These are phyloP conservation scores for Tragelaphus imberbis DNA, from an alignment of 2,113 vertebrate genomes.

Conservation along the genomic window DNA sequence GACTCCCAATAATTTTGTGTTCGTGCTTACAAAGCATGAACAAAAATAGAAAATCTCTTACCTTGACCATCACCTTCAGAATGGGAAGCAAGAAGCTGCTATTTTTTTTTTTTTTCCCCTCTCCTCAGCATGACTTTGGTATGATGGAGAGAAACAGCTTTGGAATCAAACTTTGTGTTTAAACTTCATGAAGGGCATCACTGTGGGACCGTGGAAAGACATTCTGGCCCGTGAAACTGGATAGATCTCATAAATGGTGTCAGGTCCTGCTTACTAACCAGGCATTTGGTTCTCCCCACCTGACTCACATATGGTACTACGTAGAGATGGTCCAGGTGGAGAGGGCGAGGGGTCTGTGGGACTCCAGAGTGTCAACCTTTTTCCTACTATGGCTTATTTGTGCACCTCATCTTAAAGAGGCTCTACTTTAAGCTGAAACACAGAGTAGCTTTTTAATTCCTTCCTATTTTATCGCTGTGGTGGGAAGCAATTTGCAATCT, in stretches of 20 bases:
- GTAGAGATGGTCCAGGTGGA: neutral
- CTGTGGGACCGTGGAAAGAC: neutral
- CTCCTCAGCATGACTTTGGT: neutral
- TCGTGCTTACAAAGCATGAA: conserved; percentile 31
- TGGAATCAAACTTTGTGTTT: neutral
- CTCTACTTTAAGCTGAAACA: neutral
- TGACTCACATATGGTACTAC: rapidly evolving
- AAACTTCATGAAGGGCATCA: neutral
- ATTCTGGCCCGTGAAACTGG: neutral
- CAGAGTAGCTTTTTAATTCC: neutral
- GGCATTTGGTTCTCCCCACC: rapidly evolving
- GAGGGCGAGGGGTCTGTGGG: neutral
- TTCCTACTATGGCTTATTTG: neutral
- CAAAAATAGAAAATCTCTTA: conserved; percentile 32
- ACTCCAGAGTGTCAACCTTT: neutral
- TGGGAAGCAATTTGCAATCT: neutral
- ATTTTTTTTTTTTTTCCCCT: rapidly evolving
- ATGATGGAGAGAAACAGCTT: neutral
- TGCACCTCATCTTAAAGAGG: neutral
- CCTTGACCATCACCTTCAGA: conserved; percentile 52
- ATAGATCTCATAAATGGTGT: neutral
- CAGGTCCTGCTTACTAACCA: neutral
- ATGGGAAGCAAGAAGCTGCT: neutral
- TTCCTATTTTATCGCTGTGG: neutral
- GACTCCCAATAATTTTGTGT: conserved; percentile 27